Percentiles rank a stretch among this genome's conserved stretches.
phyloP scores from a whole-genome alignment of 2,888 invertebrate species.

The Lasius platythorax region DNA sequence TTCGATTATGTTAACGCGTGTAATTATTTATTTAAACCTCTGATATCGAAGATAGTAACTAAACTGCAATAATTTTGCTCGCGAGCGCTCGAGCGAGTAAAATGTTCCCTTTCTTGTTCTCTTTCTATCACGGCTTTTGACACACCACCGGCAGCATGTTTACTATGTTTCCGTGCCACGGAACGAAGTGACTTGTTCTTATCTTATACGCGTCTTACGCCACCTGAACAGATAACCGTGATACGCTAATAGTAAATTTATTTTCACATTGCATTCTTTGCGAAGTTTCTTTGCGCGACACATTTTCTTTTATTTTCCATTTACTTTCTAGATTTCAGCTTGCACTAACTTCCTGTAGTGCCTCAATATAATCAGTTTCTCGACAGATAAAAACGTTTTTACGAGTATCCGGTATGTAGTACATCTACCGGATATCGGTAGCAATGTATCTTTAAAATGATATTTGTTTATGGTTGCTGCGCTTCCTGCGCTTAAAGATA shows the following conservation, averaged over 20 bases:
- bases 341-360: slow-evolving; percentile 20
- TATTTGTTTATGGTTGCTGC: neutral
- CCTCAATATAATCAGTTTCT: neutral
- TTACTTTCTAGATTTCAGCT: slow-evolving; percentile 42
- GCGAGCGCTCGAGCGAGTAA: slow-evolving; percentile 15
- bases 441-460: neutral
- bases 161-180: slow-evolving; percentile 7
- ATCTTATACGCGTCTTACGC: slow-evolving; percentile 39
- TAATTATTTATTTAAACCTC: slow-evolving; percentile 7
- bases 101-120: slow-evolving; percentile 14
- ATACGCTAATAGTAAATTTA: slow-evolving; percentile 32
- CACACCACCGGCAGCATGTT: neutral
- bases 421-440: neutral
- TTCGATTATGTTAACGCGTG: neutral
- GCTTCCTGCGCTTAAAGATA: neutral
- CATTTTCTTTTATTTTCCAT: slow-evolving; percentile 33
- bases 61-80: slow-evolving; percentile 8
- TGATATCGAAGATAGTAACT: neutral
- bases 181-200: slow-evolving; percentile 47
- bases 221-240: slow-evolving; percentile 34
- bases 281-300: slow-evolving; percentile 7
- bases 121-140: slow-evolving; percentile 28
- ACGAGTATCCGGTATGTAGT: neutral
- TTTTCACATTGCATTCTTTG: slow-evolving; percentile 33
- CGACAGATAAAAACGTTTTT: slow-evolving; percentile 6